These are phyloP conservation scores for Eristalinus aeneus DNA, from an alignment of 2,888 invertebrate genomes.

Conservation along the genomic window DNA sequence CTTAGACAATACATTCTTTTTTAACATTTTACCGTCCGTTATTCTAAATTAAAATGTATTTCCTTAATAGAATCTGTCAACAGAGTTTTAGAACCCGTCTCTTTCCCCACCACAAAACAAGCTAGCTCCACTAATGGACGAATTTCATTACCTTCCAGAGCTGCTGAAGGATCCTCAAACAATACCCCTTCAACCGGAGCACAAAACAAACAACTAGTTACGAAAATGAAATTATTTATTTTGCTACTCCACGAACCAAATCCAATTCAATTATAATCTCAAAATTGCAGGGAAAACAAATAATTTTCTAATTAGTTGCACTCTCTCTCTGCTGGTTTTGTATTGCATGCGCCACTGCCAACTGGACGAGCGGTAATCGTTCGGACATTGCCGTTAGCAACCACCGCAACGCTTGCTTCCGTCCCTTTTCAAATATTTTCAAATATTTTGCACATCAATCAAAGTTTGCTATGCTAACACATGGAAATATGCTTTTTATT, in stretches of 20 bases:
- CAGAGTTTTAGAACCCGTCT: no score
- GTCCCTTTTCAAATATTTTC: constrained; percentile 53
- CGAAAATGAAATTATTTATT: constrained; percentile 64
- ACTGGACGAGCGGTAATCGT: background rate
- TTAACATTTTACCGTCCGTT: no score
- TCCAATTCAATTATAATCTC: constrained; percentile 71
- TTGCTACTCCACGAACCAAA: constrained; percentile 59
- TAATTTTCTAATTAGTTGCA: constrained; percentile 72
- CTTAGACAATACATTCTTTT: no score
- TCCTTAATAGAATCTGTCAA: no score
- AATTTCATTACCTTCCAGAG: background rate
- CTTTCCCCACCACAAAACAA: no score
- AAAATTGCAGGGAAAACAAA: constrained; percentile 71
- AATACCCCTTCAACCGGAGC: background rate
- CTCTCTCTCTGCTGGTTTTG: constrained; percentile 40
- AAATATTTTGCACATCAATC: constrained; percentile 68
- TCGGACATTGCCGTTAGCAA: constrained; percentile 20
- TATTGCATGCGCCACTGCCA: constrained; percentile 19
- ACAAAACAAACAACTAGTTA: background rate
- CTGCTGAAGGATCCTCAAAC: constrained; percentile 11
- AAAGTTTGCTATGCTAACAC: constrained; percentile 51
- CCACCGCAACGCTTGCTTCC: constrained; percentile 42
- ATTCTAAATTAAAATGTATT: no score
- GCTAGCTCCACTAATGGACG: background rate
- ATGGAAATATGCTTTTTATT: constrained; percentile 60